Evolutionary conservation across 1,140 invertebrate species (phyloP).

Genomic region (Sycophila sp.): DNA sequence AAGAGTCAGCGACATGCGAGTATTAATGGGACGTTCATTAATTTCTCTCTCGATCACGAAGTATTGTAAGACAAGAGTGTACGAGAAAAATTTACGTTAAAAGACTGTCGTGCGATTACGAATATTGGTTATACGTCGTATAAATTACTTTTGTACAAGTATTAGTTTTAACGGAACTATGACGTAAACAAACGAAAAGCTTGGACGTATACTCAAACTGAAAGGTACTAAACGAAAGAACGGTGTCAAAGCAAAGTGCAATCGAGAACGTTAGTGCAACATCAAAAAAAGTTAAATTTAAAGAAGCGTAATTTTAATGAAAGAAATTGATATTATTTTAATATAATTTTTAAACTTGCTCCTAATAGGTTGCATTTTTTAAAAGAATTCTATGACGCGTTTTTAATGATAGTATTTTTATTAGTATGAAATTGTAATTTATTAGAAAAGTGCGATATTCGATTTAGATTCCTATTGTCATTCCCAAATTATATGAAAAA

Average conservation of each 20-base stretch:
- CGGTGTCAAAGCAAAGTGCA: not conserved
- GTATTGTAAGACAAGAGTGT: not conserved
- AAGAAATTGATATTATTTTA: slow-evolving; percentile 11
- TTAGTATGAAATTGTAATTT: not conserved
- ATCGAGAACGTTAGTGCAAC: not conserved
- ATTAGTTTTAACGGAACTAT: not conserved
- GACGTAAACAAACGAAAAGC: not conserved
- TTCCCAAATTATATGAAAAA: no score
- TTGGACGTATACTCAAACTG: not conserved
- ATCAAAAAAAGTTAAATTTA: not conserved
- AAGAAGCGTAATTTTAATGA: not conserved
- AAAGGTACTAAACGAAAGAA: not conserved
- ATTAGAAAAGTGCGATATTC: not conserved
- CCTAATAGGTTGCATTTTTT: not conserved
- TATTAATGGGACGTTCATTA: not conserved
- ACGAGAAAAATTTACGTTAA: not conserved
- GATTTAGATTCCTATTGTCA: no score
- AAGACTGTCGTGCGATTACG: not conserved
- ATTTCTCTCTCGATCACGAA: no score
- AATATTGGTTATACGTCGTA: no score
- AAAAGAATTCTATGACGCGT: not conserved
- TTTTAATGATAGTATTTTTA: not conserved
- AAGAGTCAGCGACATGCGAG: not conserved
- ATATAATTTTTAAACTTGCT: not conserved
- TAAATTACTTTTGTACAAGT: not conserved